phyloP scores from a whole-genome alignment of 2,113 vertebrate species.

The Oreochromis niloticus region DNA sequence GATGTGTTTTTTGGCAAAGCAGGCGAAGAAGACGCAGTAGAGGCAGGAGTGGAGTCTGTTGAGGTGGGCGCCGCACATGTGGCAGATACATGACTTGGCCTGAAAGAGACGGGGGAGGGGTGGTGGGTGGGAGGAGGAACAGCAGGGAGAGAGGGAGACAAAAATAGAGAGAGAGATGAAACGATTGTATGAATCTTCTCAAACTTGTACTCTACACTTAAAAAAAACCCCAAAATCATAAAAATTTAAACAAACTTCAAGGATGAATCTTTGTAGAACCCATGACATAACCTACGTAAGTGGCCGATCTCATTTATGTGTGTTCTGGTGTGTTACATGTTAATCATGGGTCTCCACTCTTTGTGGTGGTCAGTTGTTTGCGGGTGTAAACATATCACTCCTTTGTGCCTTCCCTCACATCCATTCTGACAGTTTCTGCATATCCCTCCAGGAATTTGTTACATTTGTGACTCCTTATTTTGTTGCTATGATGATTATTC shows the following conservation, averaged over 20 bases:
- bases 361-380: background rate
- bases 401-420: background rate
- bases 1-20: conserved; percentile 98
- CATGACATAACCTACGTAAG: background rate
- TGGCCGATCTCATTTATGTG: background rate
- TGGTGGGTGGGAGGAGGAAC: conserved; percentile 85
- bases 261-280: background rate
- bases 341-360: background rate
- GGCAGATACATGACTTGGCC: conserved; percentile 76
- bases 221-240: background rate
- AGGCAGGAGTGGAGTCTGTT: conserved; percentile 98
- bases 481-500: background rate
- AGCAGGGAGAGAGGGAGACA: background rate
- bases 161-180: background rate
- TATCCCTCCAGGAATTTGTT: background rate
- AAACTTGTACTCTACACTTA: background rate
- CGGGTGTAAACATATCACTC: background rate
- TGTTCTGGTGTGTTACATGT: background rate
- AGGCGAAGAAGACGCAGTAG: conserved; percentile 98
- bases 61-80: conserved; percentile 78
- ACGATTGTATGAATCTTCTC: background rate
- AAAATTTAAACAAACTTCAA: background rate
- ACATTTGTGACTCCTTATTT: background rate
- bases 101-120: conserved; percentile 95
- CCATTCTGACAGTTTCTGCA: background rate